These are phyloP conservation scores for Lepidochrysops patricia DNA, from an alignment of 2,888 invertebrate species.

Conservation along the genomic window DNA sequence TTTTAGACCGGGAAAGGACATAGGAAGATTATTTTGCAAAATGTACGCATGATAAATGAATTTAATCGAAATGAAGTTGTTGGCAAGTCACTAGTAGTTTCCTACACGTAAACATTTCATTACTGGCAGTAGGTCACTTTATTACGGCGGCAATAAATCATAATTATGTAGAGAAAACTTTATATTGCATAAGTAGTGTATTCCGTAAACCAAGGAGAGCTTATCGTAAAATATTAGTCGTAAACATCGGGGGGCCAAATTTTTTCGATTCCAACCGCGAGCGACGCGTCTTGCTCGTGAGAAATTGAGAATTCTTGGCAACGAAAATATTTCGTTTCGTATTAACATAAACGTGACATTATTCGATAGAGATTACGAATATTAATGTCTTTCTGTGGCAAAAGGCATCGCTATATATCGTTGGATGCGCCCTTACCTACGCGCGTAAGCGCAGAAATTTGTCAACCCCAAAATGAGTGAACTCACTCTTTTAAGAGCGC, in stretches of 20 bases:
- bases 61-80: no score
- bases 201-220: neutral
- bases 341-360: neutral
- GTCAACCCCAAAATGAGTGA: no score
- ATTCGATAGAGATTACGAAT: neutral
- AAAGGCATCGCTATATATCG: neutral
- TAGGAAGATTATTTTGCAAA: no score
- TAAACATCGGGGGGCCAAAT: neutral
- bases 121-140: neutral
- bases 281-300: slow-evolving; percentile 3
- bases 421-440: neutral
- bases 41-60: no score
- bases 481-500: no score
- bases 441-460: no score
- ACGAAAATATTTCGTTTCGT: neutral
- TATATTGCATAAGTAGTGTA: neutral
- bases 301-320: slow-evolving; percentile 11
- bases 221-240: slow-evolving; percentile 4
- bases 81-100: no score
- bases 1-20: no score
- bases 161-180: neutral
- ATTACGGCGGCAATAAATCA: neutral
- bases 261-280: neutral
- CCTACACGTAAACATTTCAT: neutral
- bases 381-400: neutral